Base-by-base conservation (phyloP, 1,140 invertebrate species). In the Hermatobates lingyangjiaoensis region DNA sequence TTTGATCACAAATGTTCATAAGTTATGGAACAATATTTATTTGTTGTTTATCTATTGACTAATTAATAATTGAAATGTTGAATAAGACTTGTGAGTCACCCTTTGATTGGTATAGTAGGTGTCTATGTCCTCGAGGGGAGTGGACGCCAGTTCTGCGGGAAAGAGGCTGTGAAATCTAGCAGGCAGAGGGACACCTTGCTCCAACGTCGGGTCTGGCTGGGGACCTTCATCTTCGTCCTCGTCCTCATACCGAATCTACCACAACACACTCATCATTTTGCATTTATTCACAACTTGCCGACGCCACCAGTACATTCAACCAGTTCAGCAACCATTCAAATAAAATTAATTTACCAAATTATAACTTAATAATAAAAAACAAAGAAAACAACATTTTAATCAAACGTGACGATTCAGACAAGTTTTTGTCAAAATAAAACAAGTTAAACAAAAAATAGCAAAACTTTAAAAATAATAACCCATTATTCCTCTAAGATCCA, bases 221-320 rank as follows among this genome's bases (percentile, higher is more conserved):
- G 87, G 86, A 67, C 85, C 87, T 76, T 91, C 87, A 76, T 91
- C 87, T 74, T 90, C 87, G 72, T 91, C 88, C 72, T 91, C 87
- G 74, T 91, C 87, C 70, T 91, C 86, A 75, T 89, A 89, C 70
- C 85, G 85, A 73, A 87, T 79, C 86, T 91, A 70, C 34, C 67
- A 61, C 47, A 48, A 52, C 4, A 53, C 14, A 52, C 26, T 34
- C 7, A 18, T 2, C 2, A 23, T 45, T 21, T 2, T 45, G 30
- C 18, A 10, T 18, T 10, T 12, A 34, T 12, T 34, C 10, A 34
- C 18, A 34, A 12, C 18, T 34, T 34, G 42, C 42, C 42, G 42
- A 10, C 10, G 14, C 20, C 12, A 23, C 12, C 21, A 21, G 20
- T 12, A 23, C 42, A 12, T 14, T 14, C 21, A n/a, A n/a, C n/a